These are phyloP conservation scores for Zophobas atratus DNA, from an alignment of 1,140 invertebrate genomes.

Conservation along the genomic window DNA sequence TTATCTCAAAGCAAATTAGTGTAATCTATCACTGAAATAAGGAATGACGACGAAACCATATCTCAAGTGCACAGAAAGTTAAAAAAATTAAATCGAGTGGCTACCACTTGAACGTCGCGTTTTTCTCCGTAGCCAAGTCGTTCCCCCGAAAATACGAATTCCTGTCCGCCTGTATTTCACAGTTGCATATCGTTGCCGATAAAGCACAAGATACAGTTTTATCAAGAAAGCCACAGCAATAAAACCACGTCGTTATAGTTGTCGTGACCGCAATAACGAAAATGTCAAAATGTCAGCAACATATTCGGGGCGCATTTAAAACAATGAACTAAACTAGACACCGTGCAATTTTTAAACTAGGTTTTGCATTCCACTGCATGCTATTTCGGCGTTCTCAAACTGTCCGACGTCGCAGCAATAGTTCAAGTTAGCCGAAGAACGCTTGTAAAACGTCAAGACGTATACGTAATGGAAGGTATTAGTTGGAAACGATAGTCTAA, in stretches of 20 bases:
- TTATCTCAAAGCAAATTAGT: too few relatives aligned
- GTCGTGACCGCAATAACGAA: conserved; percentile 16
- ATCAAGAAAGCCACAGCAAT: conserved; percentile 29
- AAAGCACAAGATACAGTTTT: conserved; percentile 11
- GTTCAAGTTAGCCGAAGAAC: not conserved
- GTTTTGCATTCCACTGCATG: too few relatives aligned
- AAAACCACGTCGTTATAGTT: conserved; percentile 16
- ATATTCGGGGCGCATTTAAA: not conserved
- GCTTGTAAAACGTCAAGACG: not conserved
- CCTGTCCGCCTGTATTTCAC: not conserved
- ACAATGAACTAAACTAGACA: too few relatives aligned
- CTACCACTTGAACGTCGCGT: too few relatives aligned
- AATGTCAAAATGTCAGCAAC: not conserved
- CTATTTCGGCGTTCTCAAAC: too few relatives aligned
- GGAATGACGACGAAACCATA: too few relatives aligned
- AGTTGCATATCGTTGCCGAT: conserved; percentile 6
- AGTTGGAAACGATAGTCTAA: conserved; percentile 2
- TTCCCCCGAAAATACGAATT: too few relatives aligned
- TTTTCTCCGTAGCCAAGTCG: too few relatives aligned
- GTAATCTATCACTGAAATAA: too few relatives aligned
- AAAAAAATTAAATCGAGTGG: too few relatives aligned
- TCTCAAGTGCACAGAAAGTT: too few relatives aligned
- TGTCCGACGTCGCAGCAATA: not conserved
- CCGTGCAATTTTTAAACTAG: too few relatives aligned
- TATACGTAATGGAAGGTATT: conserved; percentile 4